These are phyloP conservation scores for Frieseomelitta varia DNA, from an alignment of 1,140 invertebrate species.

Conservation along the genomic window DNA sequence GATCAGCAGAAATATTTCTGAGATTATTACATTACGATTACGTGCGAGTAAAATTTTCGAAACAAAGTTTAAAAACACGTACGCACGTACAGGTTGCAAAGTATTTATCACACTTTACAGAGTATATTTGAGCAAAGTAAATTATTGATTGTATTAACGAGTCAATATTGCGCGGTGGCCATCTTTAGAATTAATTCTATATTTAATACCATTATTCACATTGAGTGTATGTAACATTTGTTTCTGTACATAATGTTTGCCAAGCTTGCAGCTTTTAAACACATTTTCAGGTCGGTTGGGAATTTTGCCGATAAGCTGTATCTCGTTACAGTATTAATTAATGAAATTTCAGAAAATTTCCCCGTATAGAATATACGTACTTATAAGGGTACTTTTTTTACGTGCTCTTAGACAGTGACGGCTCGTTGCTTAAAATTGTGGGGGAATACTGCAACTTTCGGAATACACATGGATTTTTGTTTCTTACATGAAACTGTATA, in stretches of 20 bases:
- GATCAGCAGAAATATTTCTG: neutral
- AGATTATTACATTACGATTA: too few species aligned
- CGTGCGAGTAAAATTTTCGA: too few species aligned
- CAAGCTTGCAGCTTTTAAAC: neutral
- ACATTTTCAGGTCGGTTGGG: neutral
- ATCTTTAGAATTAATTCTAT: neutral
- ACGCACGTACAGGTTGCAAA: too few species aligned
- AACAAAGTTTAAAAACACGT: too few species aligned
- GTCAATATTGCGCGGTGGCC: neutral
- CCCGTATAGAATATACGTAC: too few species aligned
- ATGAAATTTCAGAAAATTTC: neutral
- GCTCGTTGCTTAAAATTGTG: too few species aligned
- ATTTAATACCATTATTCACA: neutral
- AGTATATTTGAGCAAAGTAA: neutral
- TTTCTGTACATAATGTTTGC: neutral
- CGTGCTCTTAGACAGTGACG: too few species aligned
- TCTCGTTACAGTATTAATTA: neutral
- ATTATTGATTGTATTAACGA: neutral
- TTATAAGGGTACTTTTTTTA: too few species aligned
- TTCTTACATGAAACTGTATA: too few species aligned
- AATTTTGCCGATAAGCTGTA: neutral
- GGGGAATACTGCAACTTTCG: too few species aligned
- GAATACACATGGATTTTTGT: too few species aligned
- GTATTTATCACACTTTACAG: neutral
- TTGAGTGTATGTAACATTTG: neutral